Evolutionary conservation across 2,888 invertebrate species (phyloP), one percentile per base, ranked within the genome.

Genomic region (Hyles lineata): DNA sequence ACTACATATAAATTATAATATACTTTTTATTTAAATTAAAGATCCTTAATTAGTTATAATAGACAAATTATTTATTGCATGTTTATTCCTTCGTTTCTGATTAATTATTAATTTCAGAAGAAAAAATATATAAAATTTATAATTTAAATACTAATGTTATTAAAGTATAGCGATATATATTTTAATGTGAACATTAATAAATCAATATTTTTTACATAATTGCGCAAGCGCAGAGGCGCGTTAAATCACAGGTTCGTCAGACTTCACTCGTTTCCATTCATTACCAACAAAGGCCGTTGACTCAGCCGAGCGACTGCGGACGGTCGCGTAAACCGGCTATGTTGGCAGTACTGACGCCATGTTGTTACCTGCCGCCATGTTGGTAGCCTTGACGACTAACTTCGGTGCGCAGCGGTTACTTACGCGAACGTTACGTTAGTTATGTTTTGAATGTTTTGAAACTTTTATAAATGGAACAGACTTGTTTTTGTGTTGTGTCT

Each of bases 341-440:
- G 77, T 84, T 85, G 83, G 77, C 78, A 77, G 74, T 72, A 63
- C 70, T 79, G 76, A 74, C 76, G 81, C 76, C 77, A 76, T 77
- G 61, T 76, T 75, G 74, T 25, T 69, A 67, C 50, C 72, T 32
- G 74, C 77, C 83, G 83, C 82, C 77, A 87, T 83, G 79, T 86
- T 90, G 89, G 85, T 78, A 83, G 71, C 77, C 79, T 79, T 82
- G 83, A 74, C 79, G 79, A 81, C 85, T 79, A 92, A 91, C 92
- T 92, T 93, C 92, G 83, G 78, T 76, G 58, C 80, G 80, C 85
- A 87, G 79, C 87, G 85, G 87, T 83, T 87, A 86, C 86, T 85
- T 87, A 87, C 83, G 85, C 86, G 84, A 87, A 90, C 92, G 91
- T 91, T 92, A 90, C 81, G 85, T 88, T 92, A 91, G 89, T 90